Conservation (phyloP, 2,113 vertebrate genomes). For the Capreolus pygargus region DNA sequence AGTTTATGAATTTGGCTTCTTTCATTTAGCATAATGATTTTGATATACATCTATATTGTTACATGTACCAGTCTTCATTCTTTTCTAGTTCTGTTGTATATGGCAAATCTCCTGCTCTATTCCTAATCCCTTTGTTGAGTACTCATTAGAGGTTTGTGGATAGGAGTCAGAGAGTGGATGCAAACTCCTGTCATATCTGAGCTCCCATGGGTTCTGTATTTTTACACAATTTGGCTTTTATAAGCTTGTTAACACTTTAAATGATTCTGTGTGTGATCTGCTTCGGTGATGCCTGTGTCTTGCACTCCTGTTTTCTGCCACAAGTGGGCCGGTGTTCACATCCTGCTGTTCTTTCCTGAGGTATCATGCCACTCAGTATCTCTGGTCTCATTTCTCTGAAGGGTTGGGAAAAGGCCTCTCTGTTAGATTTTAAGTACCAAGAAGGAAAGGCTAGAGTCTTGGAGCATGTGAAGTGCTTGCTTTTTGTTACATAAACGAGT, state of each 20-base stretch:
- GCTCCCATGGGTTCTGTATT: not conserved
- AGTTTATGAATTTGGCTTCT: not conserved
- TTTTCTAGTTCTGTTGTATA: not conserved
- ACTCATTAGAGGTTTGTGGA: not conserved
- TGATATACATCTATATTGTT: not conserved
- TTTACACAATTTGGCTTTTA: not conserved
- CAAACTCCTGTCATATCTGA: not conserved
- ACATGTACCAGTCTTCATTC: not conserved
- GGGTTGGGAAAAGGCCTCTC: not conserved
- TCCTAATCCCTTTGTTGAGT: not conserved
- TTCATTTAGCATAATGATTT: not conserved
- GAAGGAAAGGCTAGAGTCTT: not conserved
- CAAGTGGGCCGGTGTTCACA: not conserved
- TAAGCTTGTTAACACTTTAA: not conserved
- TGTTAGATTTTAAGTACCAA: not conserved
- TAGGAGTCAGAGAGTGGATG: not conserved
- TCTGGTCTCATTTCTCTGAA: not conserved
- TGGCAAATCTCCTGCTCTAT: not conserved
- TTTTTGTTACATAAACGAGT: not conserved
- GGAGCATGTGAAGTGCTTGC: not conserved
- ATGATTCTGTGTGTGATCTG: not conserved
- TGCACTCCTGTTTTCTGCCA: not conserved
- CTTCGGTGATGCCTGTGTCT: not conserved
- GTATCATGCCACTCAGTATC: not conserved
- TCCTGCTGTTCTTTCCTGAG: not conserved